Percentiles rank a stretch among this genome's conserved stretches.
phyloP scores from a whole-genome alignment of 1,140 invertebrate genomes.

The Drosophila nigrodunni region DNA sequence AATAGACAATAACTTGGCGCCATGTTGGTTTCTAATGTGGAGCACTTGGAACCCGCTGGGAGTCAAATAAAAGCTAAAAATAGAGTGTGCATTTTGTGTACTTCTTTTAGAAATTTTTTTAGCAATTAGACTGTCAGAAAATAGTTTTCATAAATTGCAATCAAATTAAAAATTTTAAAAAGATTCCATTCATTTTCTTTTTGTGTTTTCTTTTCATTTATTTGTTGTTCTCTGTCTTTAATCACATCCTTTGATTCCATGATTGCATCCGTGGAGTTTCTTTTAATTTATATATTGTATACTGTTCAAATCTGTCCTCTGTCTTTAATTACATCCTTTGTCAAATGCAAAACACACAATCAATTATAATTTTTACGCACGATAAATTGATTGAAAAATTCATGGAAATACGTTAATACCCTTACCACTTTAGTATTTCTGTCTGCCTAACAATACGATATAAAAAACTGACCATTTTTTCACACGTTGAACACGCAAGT shows the following conservation, averaged over 20 bases:
- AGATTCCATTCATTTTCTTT: too few relatives aligned
- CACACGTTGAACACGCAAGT: slow-evolving; percentile 57
- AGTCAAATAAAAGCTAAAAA: not conserved
- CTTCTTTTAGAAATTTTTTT: too few relatives aligned
- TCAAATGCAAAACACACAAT: slow-evolving; percentile 61
- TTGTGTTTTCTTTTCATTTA: not conserved
- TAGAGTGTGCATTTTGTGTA: not conserved
- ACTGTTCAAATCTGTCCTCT: not conserved
- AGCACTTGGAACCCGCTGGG: not conserved
- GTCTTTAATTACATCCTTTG: not conserved
- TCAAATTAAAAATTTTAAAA: too few relatives aligned
- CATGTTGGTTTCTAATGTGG: slow-evolving; percentile 54
- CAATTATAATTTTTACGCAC: slow-evolving; percentile 70
- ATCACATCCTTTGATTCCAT: too few relatives aligned
- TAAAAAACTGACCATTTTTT: slow-evolving; percentile 68
- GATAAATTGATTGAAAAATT: slow-evolving; percentile 74
- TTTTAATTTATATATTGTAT: not conserved
- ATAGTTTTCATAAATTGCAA: too few relatives aligned
- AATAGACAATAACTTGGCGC: slow-evolving; percentile 68
- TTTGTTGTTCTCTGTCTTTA: not conserved
- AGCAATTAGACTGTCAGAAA: too few relatives aligned
- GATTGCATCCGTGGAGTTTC: not conserved
- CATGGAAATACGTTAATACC: slow-evolving; percentile 41
- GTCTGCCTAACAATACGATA: slow-evolving; percentile 61
- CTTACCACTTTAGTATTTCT: slow-evolving; percentile 2